Evolutionary conservation across 1,140 invertebrate species (phyloP).

Genomic region (Drosophila kikkawai): DNA sequence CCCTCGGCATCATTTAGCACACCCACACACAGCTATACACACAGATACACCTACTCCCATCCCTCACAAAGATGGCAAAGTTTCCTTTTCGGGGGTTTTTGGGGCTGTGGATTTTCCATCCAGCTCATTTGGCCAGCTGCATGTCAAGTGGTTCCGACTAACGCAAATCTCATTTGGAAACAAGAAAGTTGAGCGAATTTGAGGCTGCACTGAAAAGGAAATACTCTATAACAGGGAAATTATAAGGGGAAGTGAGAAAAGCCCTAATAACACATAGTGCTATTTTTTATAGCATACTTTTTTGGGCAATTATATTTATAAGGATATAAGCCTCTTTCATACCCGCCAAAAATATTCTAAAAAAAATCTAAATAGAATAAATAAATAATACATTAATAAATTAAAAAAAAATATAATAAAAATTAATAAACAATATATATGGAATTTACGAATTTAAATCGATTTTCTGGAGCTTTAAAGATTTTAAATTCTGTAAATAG

Average conservation of each 20-base stretch:
- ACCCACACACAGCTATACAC: constrained; percentile 13
- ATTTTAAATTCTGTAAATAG: not conserved
- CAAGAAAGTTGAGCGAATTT: constrained; percentile 32
- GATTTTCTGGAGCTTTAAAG: not conserved
- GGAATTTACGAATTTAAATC: not conserved
- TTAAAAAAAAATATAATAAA: not conserved
- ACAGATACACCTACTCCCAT: not conserved
- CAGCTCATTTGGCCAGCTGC: constrained; percentile 54
- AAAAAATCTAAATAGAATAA: too few species aligned
- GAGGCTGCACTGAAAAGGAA: rapidly evolving
- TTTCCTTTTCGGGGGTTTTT: constrained; percentile 21
- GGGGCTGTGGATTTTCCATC: constrained; percentile 25
- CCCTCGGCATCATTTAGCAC: constrained; percentile 65
- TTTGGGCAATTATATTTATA: not conserved
- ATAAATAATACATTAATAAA: too few species aligned
- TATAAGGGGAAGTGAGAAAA: not conserved
- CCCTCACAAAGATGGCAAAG: constrained; percentile 47
- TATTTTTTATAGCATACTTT: constrained; percentile 1
- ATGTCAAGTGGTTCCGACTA: constrained; percentile 69
- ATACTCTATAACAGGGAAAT: not conserved
- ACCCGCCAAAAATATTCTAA: not conserved
- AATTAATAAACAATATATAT: not conserved
- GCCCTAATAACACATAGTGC: rapidly evolving
- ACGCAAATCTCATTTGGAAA: constrained; percentile 74
- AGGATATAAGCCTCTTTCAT: not conserved